These are phyloP conservation scores for Phrynocephalus forsythii DNA, from an alignment of 2,797 vertebrate genomes.

Conservation along the genomic window DNA sequence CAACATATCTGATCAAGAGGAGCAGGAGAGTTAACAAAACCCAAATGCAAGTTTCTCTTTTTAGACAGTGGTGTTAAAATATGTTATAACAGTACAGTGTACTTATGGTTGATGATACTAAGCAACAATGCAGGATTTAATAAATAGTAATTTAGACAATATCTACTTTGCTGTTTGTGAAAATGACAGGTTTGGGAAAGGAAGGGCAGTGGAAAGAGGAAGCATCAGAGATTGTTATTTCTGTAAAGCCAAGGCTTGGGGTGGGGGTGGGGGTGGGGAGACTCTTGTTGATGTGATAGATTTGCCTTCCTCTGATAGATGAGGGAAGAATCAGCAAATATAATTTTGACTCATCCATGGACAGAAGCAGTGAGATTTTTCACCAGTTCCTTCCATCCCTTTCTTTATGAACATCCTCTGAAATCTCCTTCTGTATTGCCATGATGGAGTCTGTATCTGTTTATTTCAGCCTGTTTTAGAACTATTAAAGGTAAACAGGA, in stretches of 20 bases:
- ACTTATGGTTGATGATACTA: not conserved
- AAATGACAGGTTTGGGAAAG: not conserved
- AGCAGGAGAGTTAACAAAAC: not conserved
- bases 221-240: fast-evolving
- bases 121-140: not conserved
- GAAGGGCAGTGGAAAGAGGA: not conserved
- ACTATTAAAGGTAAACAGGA: not conserved
- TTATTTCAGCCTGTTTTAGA: not conserved
- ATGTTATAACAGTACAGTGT: not conserved
- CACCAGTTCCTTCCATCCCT: not conserved
- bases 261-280: not conserved
- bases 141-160: not conserved
- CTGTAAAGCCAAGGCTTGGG: not conserved
- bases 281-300: not conserved
- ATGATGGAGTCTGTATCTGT: not conserved
- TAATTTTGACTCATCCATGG: not conserved
- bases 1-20: not conserved
- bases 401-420: not conserved
- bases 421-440: not conserved
- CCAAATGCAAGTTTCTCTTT: not conserved
- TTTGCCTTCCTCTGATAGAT: not conserved
- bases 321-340: constrained; percentile 25
- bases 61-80: not conserved
- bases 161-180: not conserved
- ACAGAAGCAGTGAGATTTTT: not conserved